Evolutionary conservation across 2,888 invertebrate species (phyloP).

Genomic region (Uropetala carovei): DNA sequence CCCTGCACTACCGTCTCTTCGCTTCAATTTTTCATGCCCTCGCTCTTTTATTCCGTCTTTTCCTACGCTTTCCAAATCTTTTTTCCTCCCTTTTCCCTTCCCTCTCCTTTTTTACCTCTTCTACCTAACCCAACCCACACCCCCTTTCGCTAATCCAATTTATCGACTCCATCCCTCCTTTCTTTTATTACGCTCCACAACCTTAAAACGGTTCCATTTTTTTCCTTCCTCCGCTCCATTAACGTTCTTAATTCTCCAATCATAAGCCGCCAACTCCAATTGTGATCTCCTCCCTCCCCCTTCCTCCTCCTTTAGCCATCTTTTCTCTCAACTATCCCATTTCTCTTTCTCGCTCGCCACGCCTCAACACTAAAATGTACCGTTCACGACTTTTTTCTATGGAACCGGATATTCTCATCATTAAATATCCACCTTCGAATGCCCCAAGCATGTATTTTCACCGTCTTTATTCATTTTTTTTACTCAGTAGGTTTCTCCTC

Average conservation of each 20-base stretch:
- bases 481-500: too few species aligned
- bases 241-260: not conserved
- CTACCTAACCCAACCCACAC: not conserved
- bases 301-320: not conserved
- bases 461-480: not conserved
- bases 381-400: not conserved
- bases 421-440: not conserved
- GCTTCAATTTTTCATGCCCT: not conserved
- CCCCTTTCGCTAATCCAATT: not conserved
- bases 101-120: not conserved
- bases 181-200: not conserved
- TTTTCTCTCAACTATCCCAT: not conserved
- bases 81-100: not conserved
- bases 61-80: not conserved
- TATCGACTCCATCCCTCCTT: not conserved
- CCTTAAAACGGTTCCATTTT: not conserved
- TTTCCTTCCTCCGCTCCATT: not conserved
- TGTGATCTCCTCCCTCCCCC: not conserved
- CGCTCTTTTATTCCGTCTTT: not conserved
- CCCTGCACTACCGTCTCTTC: not conserved
- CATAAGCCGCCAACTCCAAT: not conserved
- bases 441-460: not conserved
- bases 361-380: not conserved
- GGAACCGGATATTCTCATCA: slow-evolving; percentile 27
- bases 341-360: too few species aligned